These are phyloP conservation scores for Arrhamphus sclerolepis DNA, from an alignment of 2,797 vertebrate genomes.

Conservation along the genomic window DNA sequence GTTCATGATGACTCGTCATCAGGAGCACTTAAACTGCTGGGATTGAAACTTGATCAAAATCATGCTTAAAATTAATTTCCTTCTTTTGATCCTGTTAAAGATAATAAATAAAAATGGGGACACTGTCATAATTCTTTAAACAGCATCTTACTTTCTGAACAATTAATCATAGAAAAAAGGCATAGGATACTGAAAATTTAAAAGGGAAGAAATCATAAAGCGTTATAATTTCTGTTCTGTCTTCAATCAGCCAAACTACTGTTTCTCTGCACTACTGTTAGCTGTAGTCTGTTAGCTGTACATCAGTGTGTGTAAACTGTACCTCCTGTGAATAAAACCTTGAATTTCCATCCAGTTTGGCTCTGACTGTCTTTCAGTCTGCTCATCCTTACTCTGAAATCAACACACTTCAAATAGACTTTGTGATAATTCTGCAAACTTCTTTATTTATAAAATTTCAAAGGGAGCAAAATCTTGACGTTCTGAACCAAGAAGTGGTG, in stretches of 20 bases:
- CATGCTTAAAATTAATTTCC: constrained; percentile 16
- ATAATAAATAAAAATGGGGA: constrained; percentile 10
- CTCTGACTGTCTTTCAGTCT: not conserved
- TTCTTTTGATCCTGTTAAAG: not conserved
- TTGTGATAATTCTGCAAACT: constrained; percentile 34
- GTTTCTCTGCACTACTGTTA: constrained; percentile 51
- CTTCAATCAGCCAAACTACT: constrained; percentile 53
- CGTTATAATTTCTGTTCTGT: constrained; percentile 10
- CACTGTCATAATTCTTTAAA: constrained; percentile 31
- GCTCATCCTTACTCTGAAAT: not conserved
- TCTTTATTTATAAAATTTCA: constrained; percentile 54
- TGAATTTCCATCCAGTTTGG: constrained; percentile 47
- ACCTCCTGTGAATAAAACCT: constrained; percentile 68
- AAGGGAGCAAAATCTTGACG: constrained; percentile 6
- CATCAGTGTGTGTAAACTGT: constrained; percentile 49
- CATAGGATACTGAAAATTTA: constrained; percentile 66
- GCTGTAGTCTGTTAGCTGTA: constrained; percentile 45
- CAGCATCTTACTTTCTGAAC: constrained; percentile 31
- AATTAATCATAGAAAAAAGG: constrained; percentile 55
- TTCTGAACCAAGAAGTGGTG: constrained; percentile 4
- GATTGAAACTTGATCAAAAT: constrained; percentile 27
- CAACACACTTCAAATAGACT: not conserved
- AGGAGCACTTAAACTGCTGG: constrained; percentile 44
- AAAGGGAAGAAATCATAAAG: constrained; percentile 66
- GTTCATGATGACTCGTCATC: no score